Conservation (phyloP, 2,888 invertebrate genomes). For the Bruchidius siliquastri region DNA sequence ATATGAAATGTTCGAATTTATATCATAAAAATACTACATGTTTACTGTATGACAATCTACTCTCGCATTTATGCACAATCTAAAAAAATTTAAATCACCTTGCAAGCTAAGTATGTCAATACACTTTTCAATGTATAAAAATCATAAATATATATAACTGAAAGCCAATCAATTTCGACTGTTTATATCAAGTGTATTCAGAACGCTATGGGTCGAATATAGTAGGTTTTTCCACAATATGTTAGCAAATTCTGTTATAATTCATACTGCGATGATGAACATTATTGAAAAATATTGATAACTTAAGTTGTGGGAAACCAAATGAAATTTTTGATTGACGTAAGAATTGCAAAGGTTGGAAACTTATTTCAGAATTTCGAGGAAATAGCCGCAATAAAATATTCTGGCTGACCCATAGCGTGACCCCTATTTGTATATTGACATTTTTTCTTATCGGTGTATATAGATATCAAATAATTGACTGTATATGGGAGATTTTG, state of each 20-base stretch:
- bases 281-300: no score
- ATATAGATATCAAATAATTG: not conserved
- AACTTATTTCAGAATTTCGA: not conserved
- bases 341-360: not conserved
- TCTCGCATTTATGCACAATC: conserved; percentile 32
- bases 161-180: conserved; percentile 26
- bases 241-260: no score
- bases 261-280: no score
- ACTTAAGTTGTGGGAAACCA: no score
- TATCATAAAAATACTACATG: conserved; percentile 9
- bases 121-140: conserved; percentile 11
- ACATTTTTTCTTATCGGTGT: not conserved
- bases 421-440: not conserved
- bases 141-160: conserved; percentile 21
- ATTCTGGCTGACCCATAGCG: not conserved
- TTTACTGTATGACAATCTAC: conserved; percentile 38
- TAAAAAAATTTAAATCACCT: conserved; percentile 18
- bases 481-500: not conserved
- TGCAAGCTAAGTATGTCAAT: conserved; percentile 25
- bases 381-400: not conserved
- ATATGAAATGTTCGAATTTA: conserved; percentile 2
- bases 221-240: not conserved
- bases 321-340: no score
- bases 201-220: not conserved
- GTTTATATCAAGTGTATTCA: conserved; percentile 26